phyloP scores from a whole-genome alignment of 2,113 vertebrate genomes.

The Phylloscopus whistleri region DNA sequence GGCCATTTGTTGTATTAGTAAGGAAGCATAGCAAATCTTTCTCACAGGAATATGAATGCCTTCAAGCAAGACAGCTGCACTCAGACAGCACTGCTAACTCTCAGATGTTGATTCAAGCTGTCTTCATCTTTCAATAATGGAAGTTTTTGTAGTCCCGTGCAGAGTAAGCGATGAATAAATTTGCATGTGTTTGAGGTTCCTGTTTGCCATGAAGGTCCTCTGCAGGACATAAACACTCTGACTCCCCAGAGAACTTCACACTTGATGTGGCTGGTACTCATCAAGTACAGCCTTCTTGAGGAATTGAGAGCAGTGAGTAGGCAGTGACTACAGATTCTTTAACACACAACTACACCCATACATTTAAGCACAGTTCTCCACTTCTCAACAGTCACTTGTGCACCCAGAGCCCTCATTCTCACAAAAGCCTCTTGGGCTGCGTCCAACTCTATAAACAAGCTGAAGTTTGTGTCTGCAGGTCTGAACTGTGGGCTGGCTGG shows the following conservation, averaged over 20 bases:
- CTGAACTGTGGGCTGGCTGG: not conserved
- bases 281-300: not conserved
- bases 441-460: not conserved
- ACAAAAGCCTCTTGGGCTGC: not conserved
- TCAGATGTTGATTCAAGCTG: not conserved
- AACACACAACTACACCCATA: rapidly evolving
- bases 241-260: not conserved
- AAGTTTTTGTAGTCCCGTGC: not conserved
- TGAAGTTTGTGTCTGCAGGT: not conserved
- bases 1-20: not conserved
- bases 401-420: not conserved
- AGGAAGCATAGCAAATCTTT: not conserved
- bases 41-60: not conserved
- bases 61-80: not conserved
- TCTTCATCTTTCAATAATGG: not conserved
- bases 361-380: not conserved
- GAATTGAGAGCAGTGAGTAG: not conserved
- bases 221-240: not conserved
- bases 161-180: not conserved
- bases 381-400: not conserved
- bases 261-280: not conserved
- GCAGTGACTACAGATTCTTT: not conserved
- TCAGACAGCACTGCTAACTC: not conserved
- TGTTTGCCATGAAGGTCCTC: not conserved
- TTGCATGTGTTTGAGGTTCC: not conserved